phyloP scores from a whole-genome alignment of 1,140 invertebrate genomes.

The Leptopilina boulardi region DNA sequence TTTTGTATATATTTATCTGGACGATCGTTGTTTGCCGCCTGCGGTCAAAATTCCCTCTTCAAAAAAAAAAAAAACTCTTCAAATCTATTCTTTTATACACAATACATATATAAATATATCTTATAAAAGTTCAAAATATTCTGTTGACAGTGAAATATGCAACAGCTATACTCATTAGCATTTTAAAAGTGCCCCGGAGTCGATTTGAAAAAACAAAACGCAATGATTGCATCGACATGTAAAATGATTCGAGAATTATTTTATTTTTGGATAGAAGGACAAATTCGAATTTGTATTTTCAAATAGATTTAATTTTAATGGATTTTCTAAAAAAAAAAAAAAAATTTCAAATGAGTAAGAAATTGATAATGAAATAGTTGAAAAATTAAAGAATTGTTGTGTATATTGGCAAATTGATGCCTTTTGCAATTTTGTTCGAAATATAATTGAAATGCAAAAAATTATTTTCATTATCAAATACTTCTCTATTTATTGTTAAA shows the following conservation, averaged over 20 bases:
- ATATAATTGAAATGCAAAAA: too few species aligned
- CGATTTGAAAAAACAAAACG: background rate
- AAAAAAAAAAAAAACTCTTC: background rate
- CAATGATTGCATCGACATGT: constrained; percentile 28
- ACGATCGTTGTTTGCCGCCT: constrained; percentile 18
- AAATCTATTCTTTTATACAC: background rate
- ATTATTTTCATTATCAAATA: too few species aligned
- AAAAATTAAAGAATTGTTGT: too few species aligned
- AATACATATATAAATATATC: background rate
- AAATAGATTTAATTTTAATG: background rate
- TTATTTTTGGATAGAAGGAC: background rate
- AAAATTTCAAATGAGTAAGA: background rate
- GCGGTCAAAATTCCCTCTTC: background rate
- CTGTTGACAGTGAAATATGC: constrained; percentile 35
- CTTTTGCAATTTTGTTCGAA: too few species aligned
- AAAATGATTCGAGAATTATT: background rate
- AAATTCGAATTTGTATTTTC: background rate
- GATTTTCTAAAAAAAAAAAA: background rate
- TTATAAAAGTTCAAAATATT: background rate
- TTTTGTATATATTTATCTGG: constrained; percentile 30
- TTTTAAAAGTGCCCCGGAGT: constrained; percentile 38
- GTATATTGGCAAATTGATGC: too few species aligned
- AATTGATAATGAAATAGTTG: too few species aligned
- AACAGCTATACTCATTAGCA: constrained; percentile 38
- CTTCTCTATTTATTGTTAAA: too few species aligned